Evolutionary conservation across 2,113 vertebrate genomes (phyloP).

Genomic region (Amblyopsis rosae): DNA sequence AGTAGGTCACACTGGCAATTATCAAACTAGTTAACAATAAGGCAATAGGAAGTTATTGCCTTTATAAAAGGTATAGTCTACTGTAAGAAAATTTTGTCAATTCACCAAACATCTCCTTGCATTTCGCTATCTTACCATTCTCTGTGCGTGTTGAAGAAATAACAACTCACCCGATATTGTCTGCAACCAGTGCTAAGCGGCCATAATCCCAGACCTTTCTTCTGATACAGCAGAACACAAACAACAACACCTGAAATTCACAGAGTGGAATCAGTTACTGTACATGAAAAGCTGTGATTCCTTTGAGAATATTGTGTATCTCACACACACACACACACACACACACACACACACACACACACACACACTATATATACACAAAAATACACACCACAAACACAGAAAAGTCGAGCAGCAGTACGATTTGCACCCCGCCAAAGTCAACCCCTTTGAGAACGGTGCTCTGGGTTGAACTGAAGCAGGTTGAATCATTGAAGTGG

Average conservation of each 20-base stretch:
- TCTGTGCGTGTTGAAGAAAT: not conserved
- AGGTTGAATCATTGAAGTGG: slow-evolving; percentile 70
- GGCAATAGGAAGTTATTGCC: no score
- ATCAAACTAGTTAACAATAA: not conserved
- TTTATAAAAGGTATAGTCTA: no score
- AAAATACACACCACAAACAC: slow-evolving; percentile 78
- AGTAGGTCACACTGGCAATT: not conserved
- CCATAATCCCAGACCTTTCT: slow-evolving; percentile 93
- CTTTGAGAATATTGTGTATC: no score
- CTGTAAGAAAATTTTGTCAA: no score
- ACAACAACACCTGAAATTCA: slow-evolving; percentile 79
- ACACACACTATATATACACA: slow-evolving; percentile 1
- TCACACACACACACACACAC: not conserved
- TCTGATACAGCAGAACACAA: slow-evolving; percentile 86
- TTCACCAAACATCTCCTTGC: no score
- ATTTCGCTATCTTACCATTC: no score
- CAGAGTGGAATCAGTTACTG: not conserved
- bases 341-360: slow-evolving; percentile 1
- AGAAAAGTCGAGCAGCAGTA: slow-evolving; percentile 86
- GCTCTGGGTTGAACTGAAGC: slow-evolving; percentile 82
- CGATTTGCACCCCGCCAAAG: slow-evolving; percentile 89
- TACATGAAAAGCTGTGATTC: not conserved
- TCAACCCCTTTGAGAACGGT: slow-evolving; percentile 83
- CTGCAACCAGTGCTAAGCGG: slow-evolving; percentile 88
- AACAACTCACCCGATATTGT: slow-evolving; percentile 80